Evolutionary conservation across 37 sponge, comb jelly and placozoan genomes (phyloP).

Genomic region (Eunapius fragilis): DNA sequence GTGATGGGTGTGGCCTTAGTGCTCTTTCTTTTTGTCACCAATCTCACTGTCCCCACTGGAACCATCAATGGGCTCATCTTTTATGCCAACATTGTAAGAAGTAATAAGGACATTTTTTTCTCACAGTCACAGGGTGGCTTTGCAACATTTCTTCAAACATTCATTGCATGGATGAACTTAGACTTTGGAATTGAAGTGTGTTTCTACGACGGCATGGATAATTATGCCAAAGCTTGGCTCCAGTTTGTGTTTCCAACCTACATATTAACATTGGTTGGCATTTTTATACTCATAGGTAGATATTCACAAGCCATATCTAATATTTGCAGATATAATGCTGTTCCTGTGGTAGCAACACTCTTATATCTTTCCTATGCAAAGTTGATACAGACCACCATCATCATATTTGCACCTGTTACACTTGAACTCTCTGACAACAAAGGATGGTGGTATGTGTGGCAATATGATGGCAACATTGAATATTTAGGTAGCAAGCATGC

Average conservation of each 20-base stretch:
- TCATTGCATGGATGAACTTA: slow-evolving; percentile 10
- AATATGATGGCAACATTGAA: too few relatives aligned
- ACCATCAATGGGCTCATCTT: slow-evolving; percentile 14
- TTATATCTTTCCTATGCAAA: slow-evolving; percentile 10
- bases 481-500: too few relatives aligned
- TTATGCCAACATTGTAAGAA: slow-evolving; percentile 4
- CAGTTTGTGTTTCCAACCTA: slow-evolving; percentile 21
- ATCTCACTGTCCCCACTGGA: slow-evolving; percentile 6
- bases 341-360: slow-evolving; percentile 14
- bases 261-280: background rate
- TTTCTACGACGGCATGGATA: slow-evolving; percentile 7
- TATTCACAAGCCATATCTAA: background rate
- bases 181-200: slow-evolving; percentile 24
- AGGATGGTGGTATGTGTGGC: too few relatives aligned
- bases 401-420: too few relatives aligned
- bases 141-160: background rate
- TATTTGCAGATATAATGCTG: background rate
- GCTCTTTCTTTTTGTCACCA: background rate
- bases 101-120: background rate
- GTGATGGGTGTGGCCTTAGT: background rate
- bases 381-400: slow-evolving; percentile 6
- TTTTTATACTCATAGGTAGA: background rate
- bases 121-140: background rate
- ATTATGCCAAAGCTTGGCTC: slow-evolving; percentile 9
- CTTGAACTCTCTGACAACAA: too few relatives aligned